These are phyloP conservation scores for Micronycteris hirsuta DNA, from an alignment of 2,113 vertebrate genomes.

Conservation along the genomic window DNA sequence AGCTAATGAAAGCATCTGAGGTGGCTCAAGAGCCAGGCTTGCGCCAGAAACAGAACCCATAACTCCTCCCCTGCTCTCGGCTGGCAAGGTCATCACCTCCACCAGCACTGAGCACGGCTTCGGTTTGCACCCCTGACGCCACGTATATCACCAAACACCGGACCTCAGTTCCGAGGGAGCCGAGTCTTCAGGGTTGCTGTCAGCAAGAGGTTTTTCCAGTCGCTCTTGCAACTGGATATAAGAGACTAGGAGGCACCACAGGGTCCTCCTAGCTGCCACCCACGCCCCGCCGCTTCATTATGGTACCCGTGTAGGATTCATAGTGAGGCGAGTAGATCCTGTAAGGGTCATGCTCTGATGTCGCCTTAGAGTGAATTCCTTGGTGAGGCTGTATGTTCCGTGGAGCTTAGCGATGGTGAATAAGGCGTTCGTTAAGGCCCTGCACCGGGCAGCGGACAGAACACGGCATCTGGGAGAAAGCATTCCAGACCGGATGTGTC, in stretches of 20 bases:
- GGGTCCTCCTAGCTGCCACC: background rate
- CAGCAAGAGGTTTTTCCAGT: background rate
- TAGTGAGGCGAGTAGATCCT: background rate
- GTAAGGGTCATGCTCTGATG: too few relatives aligned
- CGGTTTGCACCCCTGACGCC: background rate
- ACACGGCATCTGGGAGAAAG: background rate
- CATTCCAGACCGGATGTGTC: too few relatives aligned
- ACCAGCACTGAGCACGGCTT: rapidly evolving
- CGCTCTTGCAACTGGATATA: background rate
- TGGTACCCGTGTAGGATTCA: background rate
- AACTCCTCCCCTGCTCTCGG: background rate
- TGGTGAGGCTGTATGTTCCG: background rate
- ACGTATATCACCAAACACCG: background rate
- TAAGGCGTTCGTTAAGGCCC: too few relatives aligned
- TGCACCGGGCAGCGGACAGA: rapidly evolving
- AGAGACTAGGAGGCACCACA: background rate
- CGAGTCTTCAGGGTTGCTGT: background rate
- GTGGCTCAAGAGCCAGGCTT: background rate
- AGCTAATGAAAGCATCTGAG: background rate
- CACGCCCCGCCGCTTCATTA: background rate
- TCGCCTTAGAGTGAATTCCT: background rate
- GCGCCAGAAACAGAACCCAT: background rate
- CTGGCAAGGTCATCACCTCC: background rate
- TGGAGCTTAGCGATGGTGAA: background rate
- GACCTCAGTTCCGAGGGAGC: background rate